phyloP scores from a whole-genome alignment of 2,113 vertebrate genomes.

The Oryzias celebensis region DNA sequence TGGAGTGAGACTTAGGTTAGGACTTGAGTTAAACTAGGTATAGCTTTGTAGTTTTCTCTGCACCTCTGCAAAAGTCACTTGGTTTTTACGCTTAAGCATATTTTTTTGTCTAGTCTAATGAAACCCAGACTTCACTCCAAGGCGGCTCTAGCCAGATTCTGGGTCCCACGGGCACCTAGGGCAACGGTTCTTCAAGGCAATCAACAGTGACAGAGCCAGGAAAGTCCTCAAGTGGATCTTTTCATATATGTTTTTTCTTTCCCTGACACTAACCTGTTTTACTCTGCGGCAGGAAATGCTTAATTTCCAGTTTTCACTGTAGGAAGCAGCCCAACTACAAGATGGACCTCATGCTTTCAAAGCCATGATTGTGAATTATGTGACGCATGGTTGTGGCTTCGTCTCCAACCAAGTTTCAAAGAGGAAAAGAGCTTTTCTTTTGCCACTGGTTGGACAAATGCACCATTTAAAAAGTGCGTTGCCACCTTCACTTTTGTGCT shows the following conservation, averaged over 20 bases:
- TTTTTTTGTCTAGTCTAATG: constrained; percentile 63
- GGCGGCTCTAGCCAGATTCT: constrained; percentile 66
- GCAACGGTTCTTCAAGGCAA: constrained; percentile 72
- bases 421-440: constrained; percentile 41
- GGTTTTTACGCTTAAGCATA: constrained; percentile 63
- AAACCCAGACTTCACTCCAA: constrained; percentile 72
- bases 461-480: constrained; percentile 60
- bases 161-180: constrained; percentile 72
- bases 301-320: constrained; percentile 67
- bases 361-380: constrained; percentile 60
- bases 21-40: too few species aligned
- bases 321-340: constrained; percentile 52
- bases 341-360: constrained; percentile 41
- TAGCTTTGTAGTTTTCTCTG: too few species aligned
- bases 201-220: constrained; percentile 77
- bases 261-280: constrained; percentile 76
- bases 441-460: constrained; percentile 43
- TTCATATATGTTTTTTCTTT: constrained; percentile 71
- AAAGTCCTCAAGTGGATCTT: constrained; percentile 81
- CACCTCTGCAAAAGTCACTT: constrained; percentile 72
- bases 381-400: constrained; percentile 41
- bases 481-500: constrained; percentile 63
- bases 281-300: constrained; percentile 60
- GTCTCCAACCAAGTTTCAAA: constrained; percentile 3
- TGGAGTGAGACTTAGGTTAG: too few species aligned